Percentiles rank a stretch among this genome's conserved stretches.
Evolutionary conservation across 2,113 vertebrate genomes (phyloP).

Genomic region (Hippocampus abdominalis): DNA sequence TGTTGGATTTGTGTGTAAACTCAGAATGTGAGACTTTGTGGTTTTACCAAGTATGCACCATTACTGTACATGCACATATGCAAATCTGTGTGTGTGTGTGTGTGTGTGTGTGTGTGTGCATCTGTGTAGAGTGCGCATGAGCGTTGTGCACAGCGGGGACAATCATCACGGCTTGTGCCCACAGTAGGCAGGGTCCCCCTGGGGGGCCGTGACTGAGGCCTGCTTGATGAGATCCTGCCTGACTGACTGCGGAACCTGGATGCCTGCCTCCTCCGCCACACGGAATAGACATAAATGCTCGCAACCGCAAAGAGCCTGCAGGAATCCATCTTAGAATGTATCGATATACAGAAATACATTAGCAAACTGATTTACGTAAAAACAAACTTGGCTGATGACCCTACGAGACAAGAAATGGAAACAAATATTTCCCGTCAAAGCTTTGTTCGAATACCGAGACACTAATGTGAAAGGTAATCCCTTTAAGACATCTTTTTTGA

Average conservation of each 20-base stretch:
- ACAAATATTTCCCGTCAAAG: conserved; percentile 1
- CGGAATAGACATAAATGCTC: conserved; percentile 32
- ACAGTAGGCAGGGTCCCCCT: conserved; percentile 69
- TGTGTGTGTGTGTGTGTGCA: conserved; percentile 20
- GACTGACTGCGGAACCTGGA: conserved; percentile 69
- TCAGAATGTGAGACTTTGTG: not conserved
- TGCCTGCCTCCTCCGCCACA: conserved; percentile 34
- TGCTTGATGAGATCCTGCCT: conserved; percentile 74
- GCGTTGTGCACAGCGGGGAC: conserved; percentile 58
- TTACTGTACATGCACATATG: conserved; percentile 13
- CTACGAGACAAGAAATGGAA: not conserved
- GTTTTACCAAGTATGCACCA: conserved; percentile 9
- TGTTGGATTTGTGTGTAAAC: conserved; percentile 1
- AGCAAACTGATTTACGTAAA: not conserved
- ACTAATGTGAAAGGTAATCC: conserved; percentile 22
- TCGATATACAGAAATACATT: not conserved
- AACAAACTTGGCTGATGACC: not conserved
- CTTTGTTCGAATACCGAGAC: conserved; percentile 1
- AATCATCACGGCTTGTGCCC: conserved; percentile 74
- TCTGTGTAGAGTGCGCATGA: conserved; percentile 52
- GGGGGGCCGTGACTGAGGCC: conserved; percentile 69
- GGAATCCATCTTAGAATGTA: conserved; percentile 19
- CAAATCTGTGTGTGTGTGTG: conserved; percentile 31
- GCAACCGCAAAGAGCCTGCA: not conserved
- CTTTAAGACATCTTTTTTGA: conserved; percentile 15